phyloP scores from a whole-genome alignment of 2,888 invertebrate species.

The Biston betularia region DNA sequence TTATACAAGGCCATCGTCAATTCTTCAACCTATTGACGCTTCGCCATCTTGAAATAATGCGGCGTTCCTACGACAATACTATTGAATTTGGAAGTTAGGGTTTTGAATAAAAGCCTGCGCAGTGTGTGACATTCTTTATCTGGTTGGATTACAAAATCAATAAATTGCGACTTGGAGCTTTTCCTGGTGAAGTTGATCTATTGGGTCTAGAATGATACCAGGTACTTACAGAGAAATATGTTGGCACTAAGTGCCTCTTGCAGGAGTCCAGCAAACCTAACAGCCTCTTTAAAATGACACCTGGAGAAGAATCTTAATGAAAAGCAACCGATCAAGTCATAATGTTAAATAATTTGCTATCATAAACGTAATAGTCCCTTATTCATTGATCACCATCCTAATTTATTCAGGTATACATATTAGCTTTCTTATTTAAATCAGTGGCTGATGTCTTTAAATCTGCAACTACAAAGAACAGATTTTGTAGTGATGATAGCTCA shows the following conservation, averaged over 20 bases:
- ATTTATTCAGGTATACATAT: too few species aligned
- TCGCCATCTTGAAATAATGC: slow-evolving; percentile 41
- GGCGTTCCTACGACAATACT: slow-evolving; percentile 54
- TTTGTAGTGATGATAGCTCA: too few species aligned
- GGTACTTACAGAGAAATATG: neutral
- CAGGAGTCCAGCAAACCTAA: too few species aligned
- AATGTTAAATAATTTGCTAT: too few species aligned
- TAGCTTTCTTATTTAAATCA: too few species aligned
- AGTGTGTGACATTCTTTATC: slow-evolving; percentile 35
- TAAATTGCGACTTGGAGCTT: slow-evolving; percentile 20
- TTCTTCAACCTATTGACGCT: slow-evolving; percentile 6
- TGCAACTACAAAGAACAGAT: too few species aligned
- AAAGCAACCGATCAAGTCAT: too few species aligned
- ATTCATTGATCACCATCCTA: too few species aligned
- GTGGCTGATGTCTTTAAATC: too few species aligned
- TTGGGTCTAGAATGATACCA: neutral
- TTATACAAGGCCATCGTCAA: slow-evolving; percentile 15
- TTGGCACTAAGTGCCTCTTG: neutral
- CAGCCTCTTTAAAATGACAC: too few species aligned
- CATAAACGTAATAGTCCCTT: too few species aligned
- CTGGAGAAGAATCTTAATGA: too few species aligned
- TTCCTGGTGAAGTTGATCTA: neutral
- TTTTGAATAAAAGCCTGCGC: slow-evolving; percentile 39
- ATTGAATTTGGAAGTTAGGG: slow-evolving; percentile 46
- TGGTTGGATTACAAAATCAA: slow-evolving; percentile 60